These are phyloP conservation scores for Pandion haliaetus DNA, from an alignment of 2,113 vertebrate species.

Conservation along the genomic window DNA sequence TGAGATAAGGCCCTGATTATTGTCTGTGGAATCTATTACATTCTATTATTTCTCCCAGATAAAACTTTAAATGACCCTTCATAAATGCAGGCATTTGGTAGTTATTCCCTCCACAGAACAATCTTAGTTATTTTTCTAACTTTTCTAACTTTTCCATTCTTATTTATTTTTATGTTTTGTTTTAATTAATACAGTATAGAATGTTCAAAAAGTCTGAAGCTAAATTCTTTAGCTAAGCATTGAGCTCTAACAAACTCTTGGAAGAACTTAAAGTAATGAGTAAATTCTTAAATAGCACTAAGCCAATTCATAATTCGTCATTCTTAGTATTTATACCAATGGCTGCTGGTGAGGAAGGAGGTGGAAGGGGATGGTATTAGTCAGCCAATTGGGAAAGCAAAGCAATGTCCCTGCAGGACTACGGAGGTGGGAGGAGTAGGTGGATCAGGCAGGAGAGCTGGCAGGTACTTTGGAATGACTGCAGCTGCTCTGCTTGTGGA, in stretches of 20 bases:
- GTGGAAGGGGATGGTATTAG: background rate
- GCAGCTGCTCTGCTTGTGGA: background rate
- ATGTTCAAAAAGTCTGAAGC: background rate
- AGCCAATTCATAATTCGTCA: constrained; percentile 12
- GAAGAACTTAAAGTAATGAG: background rate
- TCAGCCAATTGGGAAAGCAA: background rate
- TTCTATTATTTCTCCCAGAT: background rate
- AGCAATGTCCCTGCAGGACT: background rate
- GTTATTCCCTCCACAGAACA: background rate
- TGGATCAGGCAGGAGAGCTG: background rate
- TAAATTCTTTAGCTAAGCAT: background rate
- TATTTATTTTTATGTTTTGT: background rate
- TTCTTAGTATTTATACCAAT: background rate
- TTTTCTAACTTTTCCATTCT: background rate
- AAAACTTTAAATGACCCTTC: constrained; percentile 8
- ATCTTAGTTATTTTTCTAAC: background rate
- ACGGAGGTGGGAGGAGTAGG: background rate
- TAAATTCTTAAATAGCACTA: constrained; percentile 26
- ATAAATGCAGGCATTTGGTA: background rate
- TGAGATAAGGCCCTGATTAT: background rate
- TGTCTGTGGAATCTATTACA: constrained; percentile 5
- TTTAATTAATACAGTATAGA: background rate
- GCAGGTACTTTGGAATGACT: background rate
- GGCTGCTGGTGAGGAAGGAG: background rate
- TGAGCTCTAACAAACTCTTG: background rate